Base-by-base conservation (phyloP, 2,888 invertebrate genomes). In the Trilocha varians region DNA sequence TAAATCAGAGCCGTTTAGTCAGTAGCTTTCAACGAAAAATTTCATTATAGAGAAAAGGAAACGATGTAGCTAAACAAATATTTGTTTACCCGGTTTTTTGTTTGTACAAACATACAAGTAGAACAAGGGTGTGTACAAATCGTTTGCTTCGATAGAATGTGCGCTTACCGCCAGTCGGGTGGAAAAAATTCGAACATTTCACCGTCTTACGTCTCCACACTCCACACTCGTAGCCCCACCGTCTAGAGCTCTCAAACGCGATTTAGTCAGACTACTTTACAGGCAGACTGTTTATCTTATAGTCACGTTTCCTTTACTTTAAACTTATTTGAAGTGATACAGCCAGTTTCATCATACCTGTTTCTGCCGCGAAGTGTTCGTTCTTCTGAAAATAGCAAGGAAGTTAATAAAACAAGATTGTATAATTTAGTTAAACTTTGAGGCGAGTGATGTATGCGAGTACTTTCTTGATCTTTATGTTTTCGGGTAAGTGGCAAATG, bases 121-220 rank as follows among this genome's bases (percentile, higher is more conserved):
- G 15, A 45, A 15, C 38, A 13, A 13, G 38, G 40, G 18, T 42
- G 41, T 18, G 67, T 69, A 70, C 70, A 76, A 75, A 76, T 74
- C 71, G 70, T 74, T 77, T 76, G 70, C 71, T 70, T 71, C 70
- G 70, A 70, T 67, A 73, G 61, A 68, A 59, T 55, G 61, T 53
- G 61, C 61, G 62, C 53, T 62, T 56, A 43, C 46, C 46, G 52
- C 52, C 70, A 64, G 61, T 73, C 71, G 64, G 57, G 60, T 62
- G 76, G 71, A 78, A 73, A 48, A 72, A 78, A 77, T 62, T 69
- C 62, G 60, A 59, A 65, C 70, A 68, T 72, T 75, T 67, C 65
- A 65, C 67, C 62, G 59, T 48, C 46, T 48, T 45, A 25, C 41
- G 44, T 46, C 41, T 47, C 39, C 25, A 25, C 25, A 25, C 25